phyloP scores from a whole-genome alignment of 2,797 vertebrate species.

The Furcifer pardalis region DNA sequence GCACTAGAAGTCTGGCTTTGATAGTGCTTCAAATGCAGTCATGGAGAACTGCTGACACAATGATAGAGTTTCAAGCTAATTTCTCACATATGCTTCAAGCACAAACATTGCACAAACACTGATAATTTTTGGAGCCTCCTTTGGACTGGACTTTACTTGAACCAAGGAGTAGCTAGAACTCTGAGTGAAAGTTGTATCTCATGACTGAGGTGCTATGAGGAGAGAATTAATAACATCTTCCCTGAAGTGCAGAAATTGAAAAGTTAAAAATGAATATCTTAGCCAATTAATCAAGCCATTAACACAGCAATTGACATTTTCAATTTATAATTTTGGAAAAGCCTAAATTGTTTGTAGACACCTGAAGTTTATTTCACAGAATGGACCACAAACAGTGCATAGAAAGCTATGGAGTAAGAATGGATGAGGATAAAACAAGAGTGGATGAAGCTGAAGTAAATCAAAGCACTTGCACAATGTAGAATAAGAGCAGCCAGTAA shows the following conservation, averaged over 20 bases:
- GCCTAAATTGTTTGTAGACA: no score
- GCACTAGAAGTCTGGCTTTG: background rate
- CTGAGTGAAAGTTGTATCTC: background rate
- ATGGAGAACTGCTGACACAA: background rate
- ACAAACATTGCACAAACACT: background rate
- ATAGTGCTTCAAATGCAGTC: background rate
- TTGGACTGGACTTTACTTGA: background rate
- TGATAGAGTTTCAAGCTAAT: background rate
- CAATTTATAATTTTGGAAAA: no score
- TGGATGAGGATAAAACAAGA: no score
- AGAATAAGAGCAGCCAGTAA: no score
- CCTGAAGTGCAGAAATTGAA: background rate
- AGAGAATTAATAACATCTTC: background rate
- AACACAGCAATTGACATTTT: no score
- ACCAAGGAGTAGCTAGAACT: background rate
- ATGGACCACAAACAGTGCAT: no score
- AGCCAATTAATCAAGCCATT: no score
- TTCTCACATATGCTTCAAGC: no score
- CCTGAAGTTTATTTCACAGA: no score
- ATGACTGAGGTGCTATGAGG: background rate
- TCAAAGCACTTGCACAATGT: no score
- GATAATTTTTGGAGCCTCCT: background rate
- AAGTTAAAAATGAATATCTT: background rate
- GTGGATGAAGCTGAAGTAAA: no score
- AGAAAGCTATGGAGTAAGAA: no score